These are phyloP conservation scores for Donacobius atricapilla DNA, from an alignment of 2,113 vertebrate genomes.

Conservation along the genomic window DNA sequence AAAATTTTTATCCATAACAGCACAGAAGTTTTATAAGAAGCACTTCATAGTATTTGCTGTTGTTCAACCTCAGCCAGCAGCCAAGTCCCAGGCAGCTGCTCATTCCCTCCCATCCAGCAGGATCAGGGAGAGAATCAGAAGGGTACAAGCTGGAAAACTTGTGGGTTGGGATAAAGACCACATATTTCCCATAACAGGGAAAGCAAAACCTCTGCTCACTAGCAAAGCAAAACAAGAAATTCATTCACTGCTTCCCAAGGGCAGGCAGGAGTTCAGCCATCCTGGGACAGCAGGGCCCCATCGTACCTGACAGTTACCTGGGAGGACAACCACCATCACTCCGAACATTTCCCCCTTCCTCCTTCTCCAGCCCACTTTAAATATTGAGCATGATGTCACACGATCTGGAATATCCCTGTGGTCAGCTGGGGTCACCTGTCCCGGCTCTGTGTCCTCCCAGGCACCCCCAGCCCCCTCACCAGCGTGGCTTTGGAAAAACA, in stretches of 20 bases:
- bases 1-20: not conserved
- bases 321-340: not conserved
- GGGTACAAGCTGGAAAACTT: not conserved
- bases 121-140: not conserved
- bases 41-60: accelerated
- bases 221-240: not conserved
- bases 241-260: not conserved
- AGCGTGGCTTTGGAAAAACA: accelerated
- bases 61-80: not conserved
- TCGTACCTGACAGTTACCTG: not conserved
- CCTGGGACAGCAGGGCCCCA: no score
- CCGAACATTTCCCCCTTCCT: not conserved
- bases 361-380: not conserved
- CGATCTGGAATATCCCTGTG: not conserved
- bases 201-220: not conserved
- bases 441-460: not conserved
- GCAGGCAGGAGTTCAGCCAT: not conserved
- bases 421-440: not conserved
- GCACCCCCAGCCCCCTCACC: accelerated
- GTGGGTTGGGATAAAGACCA: not conserved
- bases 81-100: not conserved
- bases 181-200: no score
- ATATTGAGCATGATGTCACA: not conserved
- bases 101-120: not conserved
- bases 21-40: not conserved